phyloP scores from a whole-genome alignment of 1,140 invertebrate genomes.

The Diorhabda carinulata region DNA sequence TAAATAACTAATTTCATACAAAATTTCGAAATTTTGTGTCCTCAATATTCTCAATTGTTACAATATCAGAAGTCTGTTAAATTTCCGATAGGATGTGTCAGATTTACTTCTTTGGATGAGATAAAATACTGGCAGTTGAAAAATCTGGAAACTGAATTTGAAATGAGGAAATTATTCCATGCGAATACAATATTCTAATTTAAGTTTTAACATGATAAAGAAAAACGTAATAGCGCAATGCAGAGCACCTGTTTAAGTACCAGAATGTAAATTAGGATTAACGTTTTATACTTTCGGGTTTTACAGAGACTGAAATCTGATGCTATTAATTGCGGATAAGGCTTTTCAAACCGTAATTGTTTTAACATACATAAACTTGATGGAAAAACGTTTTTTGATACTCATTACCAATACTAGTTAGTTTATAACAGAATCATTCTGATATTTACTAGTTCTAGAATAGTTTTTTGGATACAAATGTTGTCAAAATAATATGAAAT shows the following conservation, averaged over 20 bases:
- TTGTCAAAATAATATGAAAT: too few species aligned
- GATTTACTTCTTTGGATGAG: too few species aligned
- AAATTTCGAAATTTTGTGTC: too few species aligned
- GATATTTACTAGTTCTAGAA: too few species aligned
- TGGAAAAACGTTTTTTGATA: background rate
- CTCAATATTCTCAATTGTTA: too few species aligned
- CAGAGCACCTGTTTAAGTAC: conserved; percentile 1
- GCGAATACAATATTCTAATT: conserved; percentile 2
- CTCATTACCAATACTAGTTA: too few species aligned
- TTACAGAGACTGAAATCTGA: background rate
- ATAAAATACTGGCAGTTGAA: too few species aligned
- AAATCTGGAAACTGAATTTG: background rate
- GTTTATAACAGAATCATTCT: too few species aligned
- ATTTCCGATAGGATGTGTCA: too few species aligned
- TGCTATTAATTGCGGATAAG: background rate
- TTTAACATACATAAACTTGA: background rate
- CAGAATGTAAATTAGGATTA: background rate
- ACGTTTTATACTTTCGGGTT: conserved; percentile 1
- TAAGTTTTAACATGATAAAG: background rate
- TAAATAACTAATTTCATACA: too few species aligned
- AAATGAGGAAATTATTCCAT: background rate
- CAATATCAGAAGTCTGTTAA: too few species aligned
- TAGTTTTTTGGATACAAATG: too few species aligned
- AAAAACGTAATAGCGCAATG: background rate
- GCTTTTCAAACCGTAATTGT: background rate